These are phyloP conservation scores for Ochropleura leucogaster DNA, from an alignment of 2,888 invertebrate genomes.

Conservation along the genomic window DNA sequence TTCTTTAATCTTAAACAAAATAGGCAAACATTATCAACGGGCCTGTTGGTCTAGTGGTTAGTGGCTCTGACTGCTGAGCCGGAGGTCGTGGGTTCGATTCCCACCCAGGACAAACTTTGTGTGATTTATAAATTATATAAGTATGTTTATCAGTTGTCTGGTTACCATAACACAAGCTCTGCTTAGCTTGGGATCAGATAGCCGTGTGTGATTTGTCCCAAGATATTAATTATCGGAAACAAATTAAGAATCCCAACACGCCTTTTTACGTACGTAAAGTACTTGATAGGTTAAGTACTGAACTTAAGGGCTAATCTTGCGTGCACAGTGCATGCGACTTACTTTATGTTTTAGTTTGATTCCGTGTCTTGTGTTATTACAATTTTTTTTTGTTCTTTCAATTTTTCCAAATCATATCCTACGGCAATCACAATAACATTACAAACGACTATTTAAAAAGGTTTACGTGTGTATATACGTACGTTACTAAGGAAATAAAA, in stretches of 20 bases:
- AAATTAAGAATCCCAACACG: background rate
- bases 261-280: background rate
- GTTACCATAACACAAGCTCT: too few species aligned
- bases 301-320: background rate
- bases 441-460: background rate
- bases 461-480: background rate
- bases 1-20: too few species aligned
- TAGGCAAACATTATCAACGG: too few species aligned
- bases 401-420: background rate
- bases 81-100: too few species aligned
- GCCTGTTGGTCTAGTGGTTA: too few species aligned
- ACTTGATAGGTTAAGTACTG: background rate
- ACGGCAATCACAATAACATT: background rate
- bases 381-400: background rate
- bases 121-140: too few species aligned
- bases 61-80: too few species aligned
- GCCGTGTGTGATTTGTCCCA: too few species aligned
- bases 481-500: background rate
- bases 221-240: background rate
- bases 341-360: background rate
- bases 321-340: background rate
- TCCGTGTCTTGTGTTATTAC: background rate
- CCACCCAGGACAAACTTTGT: too few species aligned
- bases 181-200: too few species aligned
- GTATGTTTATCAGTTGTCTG: too few species aligned